Evolutionary conservation across 2,113 vertebrate species (phyloP).

Genomic region (Chitala chitala): DNA sequence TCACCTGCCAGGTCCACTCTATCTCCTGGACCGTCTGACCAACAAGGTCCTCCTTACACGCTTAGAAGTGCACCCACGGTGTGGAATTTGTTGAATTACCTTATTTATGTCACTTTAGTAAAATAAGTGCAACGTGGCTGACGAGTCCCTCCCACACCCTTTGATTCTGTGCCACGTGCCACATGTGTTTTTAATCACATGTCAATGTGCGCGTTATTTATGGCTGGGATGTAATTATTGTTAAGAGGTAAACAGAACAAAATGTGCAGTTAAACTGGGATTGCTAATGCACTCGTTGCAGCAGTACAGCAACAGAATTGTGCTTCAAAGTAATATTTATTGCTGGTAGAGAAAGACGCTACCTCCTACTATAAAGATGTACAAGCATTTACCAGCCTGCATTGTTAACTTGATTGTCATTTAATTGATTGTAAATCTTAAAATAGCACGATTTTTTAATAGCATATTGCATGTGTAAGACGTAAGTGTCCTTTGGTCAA

Average conservation of each 20-base stretch:
- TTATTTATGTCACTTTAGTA: not conserved
- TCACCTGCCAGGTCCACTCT: not conserved
- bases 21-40: not conserved
- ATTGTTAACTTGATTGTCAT: too few relatives aligned
- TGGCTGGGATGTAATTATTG: not conserved
- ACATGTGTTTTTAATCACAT: slow-evolving; percentile 12
- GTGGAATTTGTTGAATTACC: slow-evolving; percentile 17
- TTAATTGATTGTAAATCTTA: too few relatives aligned
- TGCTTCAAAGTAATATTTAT: slow-evolving; percentile 1
- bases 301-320: not conserved
- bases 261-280: not conserved
- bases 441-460: too few relatives aligned
- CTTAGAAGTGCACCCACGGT: not conserved
- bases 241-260: slow-evolving; percentile 2
- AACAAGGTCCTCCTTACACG: not conserved
- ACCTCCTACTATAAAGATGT: not conserved
- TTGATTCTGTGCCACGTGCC: slow-evolving; percentile 7
- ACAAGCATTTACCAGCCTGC: too few relatives aligned
- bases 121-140: not conserved
- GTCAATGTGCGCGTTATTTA: slow-evolving; percentile 12
- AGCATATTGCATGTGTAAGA: too few relatives aligned
- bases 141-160: too few relatives aligned
- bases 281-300: not conserved
- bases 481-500: too few relatives aligned
- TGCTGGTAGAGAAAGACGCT: not conserved